phyloP scores from a whole-genome alignment of 2,888 invertebrate species.

The Amiota minor region DNA sequence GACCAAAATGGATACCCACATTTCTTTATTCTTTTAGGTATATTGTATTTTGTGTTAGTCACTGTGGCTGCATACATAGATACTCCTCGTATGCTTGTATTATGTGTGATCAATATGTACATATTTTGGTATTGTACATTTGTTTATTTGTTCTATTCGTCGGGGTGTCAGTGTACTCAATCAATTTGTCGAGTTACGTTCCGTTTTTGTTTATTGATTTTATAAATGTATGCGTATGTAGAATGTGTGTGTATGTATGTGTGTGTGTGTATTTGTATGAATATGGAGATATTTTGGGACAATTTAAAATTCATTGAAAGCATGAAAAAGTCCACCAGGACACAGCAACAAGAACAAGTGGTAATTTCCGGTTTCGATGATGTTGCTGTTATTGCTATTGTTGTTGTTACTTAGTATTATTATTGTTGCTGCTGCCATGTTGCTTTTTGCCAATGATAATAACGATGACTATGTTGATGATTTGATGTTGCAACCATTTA shows the following conservation, averaged over 20 bases:
- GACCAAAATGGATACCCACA: too few relatives aligned
- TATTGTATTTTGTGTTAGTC: background rate
- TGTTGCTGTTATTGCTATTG: background rate
- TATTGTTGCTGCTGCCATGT: too few relatives aligned
- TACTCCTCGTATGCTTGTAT: background rate
- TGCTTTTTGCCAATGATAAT: conserved; percentile 29
- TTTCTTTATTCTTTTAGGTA: too few relatives aligned
- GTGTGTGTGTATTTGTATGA: background rate
- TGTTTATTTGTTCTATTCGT: background rate
- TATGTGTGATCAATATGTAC: background rate
- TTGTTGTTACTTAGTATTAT: conserved; percentile 6
- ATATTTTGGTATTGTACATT: background rate
- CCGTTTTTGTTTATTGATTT: conserved; percentile 16
- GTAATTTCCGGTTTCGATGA: conserved; percentile 37
- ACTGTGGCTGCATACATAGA: background rate
- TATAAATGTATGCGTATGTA: background rate
- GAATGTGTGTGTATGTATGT: background rate
- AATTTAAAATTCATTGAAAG: conserved; percentile 13
- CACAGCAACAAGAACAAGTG: conserved; percentile 4
- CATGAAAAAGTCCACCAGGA: conserved; percentile 2
- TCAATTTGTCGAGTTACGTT: conserved; percentile 19
- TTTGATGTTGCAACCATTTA: conserved; percentile 56
- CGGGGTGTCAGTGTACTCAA: conserved; percentile 12
- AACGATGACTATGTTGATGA: conserved; percentile 43
- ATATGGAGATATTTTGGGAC: conserved; percentile 6